Conservation (phyloP, 2,888 invertebrate genomes). For the Philonicus albiceps region DNA sequence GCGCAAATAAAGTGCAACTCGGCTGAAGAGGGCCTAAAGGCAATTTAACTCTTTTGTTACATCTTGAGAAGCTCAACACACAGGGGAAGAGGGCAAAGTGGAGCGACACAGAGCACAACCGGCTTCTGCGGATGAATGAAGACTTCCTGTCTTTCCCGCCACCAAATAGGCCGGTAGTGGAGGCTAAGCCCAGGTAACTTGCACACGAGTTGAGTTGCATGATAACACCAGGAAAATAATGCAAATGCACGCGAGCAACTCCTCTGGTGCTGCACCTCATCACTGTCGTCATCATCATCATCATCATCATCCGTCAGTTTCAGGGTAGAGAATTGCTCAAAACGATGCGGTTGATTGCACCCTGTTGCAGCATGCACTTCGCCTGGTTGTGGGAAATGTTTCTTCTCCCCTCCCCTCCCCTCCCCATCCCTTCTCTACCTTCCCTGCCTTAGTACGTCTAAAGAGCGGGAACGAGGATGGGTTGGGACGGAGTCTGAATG, state of each 20-base stretch:
- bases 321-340: not conserved
- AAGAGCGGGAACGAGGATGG: not conserved
- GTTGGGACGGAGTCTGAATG: not conserved
- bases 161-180: not conserved
- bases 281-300: not conserved
- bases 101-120: not conserved
- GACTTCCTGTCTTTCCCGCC: conserved; percentile 31
- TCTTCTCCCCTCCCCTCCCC: not conserved
- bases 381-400: not conserved
- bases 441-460: not conserved
- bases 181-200: not conserved
- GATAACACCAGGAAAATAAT: not conserved
- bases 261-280: not conserved
- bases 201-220: not conserved
- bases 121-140: conserved; percentile 36
- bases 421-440: not conserved
- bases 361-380: not conserved
- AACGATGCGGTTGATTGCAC: conserved; percentile 8
- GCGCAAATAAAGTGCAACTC: not conserved
- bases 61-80: not conserved
- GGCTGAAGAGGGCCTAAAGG: not conserved
- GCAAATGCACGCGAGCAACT: conserved; percentile 6
- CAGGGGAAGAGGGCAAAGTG: not conserved
- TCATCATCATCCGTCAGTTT: not conserved
- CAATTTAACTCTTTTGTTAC: not conserved